Conservation (phyloP, 2,797 vertebrate genomes). For the Streptopelia turtur region DNA sequence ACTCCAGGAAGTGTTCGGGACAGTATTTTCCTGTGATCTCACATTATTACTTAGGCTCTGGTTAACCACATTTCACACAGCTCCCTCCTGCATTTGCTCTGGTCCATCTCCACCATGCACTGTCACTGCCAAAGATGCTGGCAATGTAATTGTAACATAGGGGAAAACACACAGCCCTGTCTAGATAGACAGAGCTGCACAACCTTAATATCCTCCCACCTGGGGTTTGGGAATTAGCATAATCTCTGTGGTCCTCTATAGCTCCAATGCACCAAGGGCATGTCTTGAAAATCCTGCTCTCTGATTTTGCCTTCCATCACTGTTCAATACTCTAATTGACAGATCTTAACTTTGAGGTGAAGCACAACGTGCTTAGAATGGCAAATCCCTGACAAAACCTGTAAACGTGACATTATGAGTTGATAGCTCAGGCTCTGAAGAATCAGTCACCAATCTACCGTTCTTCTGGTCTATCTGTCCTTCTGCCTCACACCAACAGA, state of each 20-base stretch:
- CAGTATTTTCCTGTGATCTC: not conserved
- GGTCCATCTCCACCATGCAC: not conserved
- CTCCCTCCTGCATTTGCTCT: not conserved
- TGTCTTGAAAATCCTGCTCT: not conserved
- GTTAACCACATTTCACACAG: not conserved
- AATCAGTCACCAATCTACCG: not conserved
- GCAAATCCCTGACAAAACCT: conserved; percentile 21
- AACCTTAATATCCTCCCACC: not conserved
- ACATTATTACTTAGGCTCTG: not conserved
- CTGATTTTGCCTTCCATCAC: conserved; percentile 33
- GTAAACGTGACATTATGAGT: not conserved
- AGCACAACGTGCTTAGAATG: conserved; percentile 17
- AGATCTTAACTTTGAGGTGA: conserved; percentile 17
- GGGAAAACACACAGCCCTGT: accelerated
- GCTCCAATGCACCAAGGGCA: not conserved
- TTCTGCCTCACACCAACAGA: not conserved
- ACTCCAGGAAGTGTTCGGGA: not conserved
- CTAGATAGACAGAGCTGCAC: not conserved
- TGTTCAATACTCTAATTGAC: conserved; percentile 44
- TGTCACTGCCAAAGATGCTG: not conserved
- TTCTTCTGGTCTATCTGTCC: not conserved
- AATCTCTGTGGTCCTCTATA: not conserved
- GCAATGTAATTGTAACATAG: accelerated
- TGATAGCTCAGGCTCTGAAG: not conserved
- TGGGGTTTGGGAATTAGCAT: not conserved